These are phyloP conservation scores for Altica lythri DNA, from an alignment of 2,888 invertebrate species.

Conservation along the genomic window DNA sequence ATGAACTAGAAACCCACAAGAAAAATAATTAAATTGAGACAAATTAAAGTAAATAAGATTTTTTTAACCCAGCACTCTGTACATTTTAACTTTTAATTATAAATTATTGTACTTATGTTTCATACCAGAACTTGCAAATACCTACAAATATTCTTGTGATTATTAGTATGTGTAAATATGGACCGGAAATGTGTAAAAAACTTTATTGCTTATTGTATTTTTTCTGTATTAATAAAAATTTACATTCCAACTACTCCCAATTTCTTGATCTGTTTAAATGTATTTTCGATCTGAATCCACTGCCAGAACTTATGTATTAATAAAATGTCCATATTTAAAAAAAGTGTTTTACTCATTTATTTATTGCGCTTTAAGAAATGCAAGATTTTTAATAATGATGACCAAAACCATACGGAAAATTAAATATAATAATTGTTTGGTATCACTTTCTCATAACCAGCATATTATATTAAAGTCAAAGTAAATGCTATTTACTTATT, in stretches of 20 bases:
- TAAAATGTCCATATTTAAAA: conserved; percentile 49
- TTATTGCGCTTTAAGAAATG: too few species aligned
- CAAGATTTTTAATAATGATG: background rate
- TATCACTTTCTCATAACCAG: too few species aligned
- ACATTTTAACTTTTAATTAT: conserved; percentile 23
- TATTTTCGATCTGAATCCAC: conserved; percentile 56
- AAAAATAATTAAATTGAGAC: conserved; percentile 3
- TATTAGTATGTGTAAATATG: conserved; percentile 52
- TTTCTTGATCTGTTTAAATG: conserved; percentile 53
- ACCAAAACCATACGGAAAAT: background rate
- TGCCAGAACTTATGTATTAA: conserved; percentile 55
- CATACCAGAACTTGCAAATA: conserved; percentile 42
- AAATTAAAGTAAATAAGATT: background rate
- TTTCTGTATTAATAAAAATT: conserved; percentile 18
- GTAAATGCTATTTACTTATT: too few species aligned
- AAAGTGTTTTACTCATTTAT: background rate
- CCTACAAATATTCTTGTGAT: conserved; percentile 54
- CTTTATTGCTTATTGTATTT: conserved; percentile 17
- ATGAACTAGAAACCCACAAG: too few species aligned
- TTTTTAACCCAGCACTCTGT: conserved; percentile 19
- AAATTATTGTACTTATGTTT: conserved; percentile 29
- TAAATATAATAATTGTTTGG: too few species aligned
- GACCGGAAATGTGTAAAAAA: conserved; percentile 30
- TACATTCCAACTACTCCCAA: conserved; percentile 55
- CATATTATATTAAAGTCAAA: too few species aligned